A percentile compares a stretch with the other conserved stretches of the same genome.
Evolutionary conservation across 2,888 invertebrate species (phyloP).

Genomic region (Synanthedon tipuliformis): DNA sequence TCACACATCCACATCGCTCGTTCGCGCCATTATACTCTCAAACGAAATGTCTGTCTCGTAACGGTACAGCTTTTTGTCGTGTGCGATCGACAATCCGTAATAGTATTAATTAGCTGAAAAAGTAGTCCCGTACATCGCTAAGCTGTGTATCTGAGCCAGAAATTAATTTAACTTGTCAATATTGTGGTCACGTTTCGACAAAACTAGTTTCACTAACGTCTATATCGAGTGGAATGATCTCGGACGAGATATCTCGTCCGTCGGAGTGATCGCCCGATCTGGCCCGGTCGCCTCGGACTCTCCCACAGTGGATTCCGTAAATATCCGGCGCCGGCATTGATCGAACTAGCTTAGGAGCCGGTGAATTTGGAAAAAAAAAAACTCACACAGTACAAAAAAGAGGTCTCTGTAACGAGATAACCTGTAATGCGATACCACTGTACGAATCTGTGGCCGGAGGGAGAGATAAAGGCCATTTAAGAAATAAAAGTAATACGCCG

Average conservation of each 20-base stretch:
- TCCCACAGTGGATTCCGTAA: constrained; percentile 53
- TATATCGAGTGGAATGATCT: constrained; percentile 53
- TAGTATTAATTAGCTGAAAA: constrained; percentile 50
- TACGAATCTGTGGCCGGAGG: constrained; percentile 55
- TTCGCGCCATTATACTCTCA: constrained; percentile 42
- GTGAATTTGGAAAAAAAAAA: constrained; percentile 37
- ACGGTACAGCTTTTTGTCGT: constrained; percentile 55
- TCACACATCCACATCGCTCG: constrained; percentile 45
- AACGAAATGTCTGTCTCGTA: constrained; percentile 23
- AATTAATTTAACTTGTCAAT: constrained; percentile 57
- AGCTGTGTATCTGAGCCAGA: constrained; percentile 30
- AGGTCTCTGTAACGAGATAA: constrained; percentile 51
- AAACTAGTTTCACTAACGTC: constrained; percentile 57
- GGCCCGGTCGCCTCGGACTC: constrained; percentile 17
- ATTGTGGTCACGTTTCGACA: constrained; percentile 51
- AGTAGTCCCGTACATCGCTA: constrained; percentile 24
- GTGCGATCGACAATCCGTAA: constrained; percentile 44
- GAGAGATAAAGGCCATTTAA: constrained; percentile 53
- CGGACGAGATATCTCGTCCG: constrained; percentile 45
- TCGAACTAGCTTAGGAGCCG: constrained; percentile 29
- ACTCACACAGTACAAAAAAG: constrained; percentile 31
- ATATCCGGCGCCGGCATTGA: constrained; percentile 41
- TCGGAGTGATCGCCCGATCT: not conserved
- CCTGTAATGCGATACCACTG: constrained; percentile 60
- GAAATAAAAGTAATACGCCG: constrained; percentile 40